These are phyloP conservation scores for Chloroceryle amazona DNA, from an alignment of 2,797 vertebrate species.

Conservation along the genomic window DNA sequence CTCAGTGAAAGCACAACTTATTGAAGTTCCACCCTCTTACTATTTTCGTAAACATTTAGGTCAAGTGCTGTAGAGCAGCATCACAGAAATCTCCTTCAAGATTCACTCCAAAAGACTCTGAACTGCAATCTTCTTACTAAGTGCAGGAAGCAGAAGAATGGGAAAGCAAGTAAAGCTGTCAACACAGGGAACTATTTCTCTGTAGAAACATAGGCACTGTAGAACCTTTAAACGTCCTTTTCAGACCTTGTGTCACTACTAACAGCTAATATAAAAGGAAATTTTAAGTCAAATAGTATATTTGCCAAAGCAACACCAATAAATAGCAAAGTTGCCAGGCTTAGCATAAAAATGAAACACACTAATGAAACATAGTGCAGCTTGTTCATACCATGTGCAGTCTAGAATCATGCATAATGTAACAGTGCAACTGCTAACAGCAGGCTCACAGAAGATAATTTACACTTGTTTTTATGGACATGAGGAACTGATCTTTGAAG, in stretches of 20 bases:
- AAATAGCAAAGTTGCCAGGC: constrained; percentile 70
- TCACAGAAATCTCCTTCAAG: neutral
- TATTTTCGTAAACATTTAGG: constrained; percentile 1
- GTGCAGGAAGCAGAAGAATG: neutral
- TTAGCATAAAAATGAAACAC: constrained; percentile 66
- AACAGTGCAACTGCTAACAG: constrained; percentile 82
- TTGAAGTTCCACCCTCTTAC: neutral
- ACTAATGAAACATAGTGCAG: constrained; percentile 38
- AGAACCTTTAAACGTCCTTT: constrained; percentile 50
- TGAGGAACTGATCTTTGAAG: constrained; percentile 85
- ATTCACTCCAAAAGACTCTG: neutral
- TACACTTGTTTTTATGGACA: constrained; percentile 87
- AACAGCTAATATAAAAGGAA: constrained; percentile 48
- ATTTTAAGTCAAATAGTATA: constrained; percentile 60
- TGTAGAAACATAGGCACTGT: neutral
- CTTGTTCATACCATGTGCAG: constrained; percentile 63
- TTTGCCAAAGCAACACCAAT: constrained; percentile 66
- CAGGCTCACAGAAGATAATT: constrained; percentile 86
- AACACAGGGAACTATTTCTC: neutral
- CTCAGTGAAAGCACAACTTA: neutral
- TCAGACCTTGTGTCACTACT: neutral
- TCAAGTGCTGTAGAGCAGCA: neutral
- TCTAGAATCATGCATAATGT: constrained; percentile 84
- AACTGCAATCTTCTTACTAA: neutral
- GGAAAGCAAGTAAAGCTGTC: constrained; percentile 2